phyloP scores from a whole-genome alignment of 1,140 invertebrate genomes.

The Mamestra configurata region DNA sequence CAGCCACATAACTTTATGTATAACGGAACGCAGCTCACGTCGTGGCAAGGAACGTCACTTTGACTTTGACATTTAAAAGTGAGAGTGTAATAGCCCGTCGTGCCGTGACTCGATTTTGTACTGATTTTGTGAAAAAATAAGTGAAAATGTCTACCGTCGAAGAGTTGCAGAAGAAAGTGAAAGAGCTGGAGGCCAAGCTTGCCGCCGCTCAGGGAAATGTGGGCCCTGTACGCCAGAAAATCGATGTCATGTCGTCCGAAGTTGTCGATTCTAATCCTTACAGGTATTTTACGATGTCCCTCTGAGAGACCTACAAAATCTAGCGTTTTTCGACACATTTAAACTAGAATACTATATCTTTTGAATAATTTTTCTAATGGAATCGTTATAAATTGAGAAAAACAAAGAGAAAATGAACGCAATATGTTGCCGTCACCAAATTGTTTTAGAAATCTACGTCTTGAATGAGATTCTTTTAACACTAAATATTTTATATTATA shows the following conservation, averaged over 20 bases:
- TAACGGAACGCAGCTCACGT: background rate
- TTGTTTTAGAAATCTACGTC: background rate
- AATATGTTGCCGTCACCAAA: constrained; percentile 35
- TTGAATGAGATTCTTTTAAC: too few relatives aligned
- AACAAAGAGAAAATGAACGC: background rate
- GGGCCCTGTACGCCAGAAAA: constrained; percentile 86
- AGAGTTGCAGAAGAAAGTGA: constrained; percentile 85
- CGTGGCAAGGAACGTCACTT: constrained; percentile 52
- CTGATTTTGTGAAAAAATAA: constrained; percentile 55
- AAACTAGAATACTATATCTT: constrained; percentile 22
- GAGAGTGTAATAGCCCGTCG: background rate
- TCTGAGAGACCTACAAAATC: background rate
- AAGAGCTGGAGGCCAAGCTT: constrained; percentile 89
- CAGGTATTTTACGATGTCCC: constrained; percentile 90
- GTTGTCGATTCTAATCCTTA: constrained; percentile 99
- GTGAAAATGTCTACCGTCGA: constrained; percentile 83
- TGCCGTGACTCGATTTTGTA: background rate
- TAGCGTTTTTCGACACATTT: constrained; percentile 3
- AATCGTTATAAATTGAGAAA: background rate
- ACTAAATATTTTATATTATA: too few relatives aligned
- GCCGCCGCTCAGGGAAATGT: constrained; percentile 79
- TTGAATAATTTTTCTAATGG: background rate
- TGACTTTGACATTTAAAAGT: constrained; percentile 52
- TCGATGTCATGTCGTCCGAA: constrained; percentile 84
- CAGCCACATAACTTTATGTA: background rate